phyloP scores from a whole-genome alignment of 1,140 invertebrate species.

The Subanguina moxae region DNA sequence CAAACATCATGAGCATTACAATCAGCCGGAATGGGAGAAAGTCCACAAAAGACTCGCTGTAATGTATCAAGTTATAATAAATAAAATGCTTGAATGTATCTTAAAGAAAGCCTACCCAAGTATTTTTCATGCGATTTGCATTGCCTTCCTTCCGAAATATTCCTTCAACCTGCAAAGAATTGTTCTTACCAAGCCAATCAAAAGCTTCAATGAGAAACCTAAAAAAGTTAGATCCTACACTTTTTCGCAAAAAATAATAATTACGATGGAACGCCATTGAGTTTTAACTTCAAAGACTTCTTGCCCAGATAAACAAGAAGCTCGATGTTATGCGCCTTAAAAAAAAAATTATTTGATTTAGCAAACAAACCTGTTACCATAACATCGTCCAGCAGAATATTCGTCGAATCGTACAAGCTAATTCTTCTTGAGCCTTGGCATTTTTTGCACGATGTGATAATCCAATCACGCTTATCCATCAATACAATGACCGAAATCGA shows the following conservation, averaged over 20 bases:
- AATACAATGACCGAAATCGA: no score
- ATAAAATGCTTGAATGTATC: background rate
- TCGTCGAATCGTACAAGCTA: background rate
- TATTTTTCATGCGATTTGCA: constrained; percentile 20
- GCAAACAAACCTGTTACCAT: background rate
- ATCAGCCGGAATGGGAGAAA: constrained; percentile 14
- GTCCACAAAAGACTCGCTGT: constrained; percentile 22
- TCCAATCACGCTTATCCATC: no score
- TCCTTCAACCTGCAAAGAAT: constrained; percentile 27
- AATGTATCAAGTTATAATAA: background rate
- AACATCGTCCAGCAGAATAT: background rate
- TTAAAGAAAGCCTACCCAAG: constrained; percentile 13
- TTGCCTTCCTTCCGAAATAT: constrained; percentile 36
- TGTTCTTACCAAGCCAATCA: constrained; percentile 12
- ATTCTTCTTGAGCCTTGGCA: background rate
- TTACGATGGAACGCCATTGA: constrained; percentile 26
- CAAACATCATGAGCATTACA: constrained; percentile 32
- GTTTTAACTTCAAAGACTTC: constrained; percentile 4
- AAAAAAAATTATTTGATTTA: no score
- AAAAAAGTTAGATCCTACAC: constrained; percentile 16
- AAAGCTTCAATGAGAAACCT: constrained; percentile 33
- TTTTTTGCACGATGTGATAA: no score
- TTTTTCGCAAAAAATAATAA: background rate
- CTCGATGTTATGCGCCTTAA: constrained; percentile 1
- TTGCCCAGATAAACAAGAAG: background rate